These are phyloP conservation scores for Heliconius melpomene DNA, from an alignment of 1,140 invertebrate species.

Conservation along the genomic window DNA sequence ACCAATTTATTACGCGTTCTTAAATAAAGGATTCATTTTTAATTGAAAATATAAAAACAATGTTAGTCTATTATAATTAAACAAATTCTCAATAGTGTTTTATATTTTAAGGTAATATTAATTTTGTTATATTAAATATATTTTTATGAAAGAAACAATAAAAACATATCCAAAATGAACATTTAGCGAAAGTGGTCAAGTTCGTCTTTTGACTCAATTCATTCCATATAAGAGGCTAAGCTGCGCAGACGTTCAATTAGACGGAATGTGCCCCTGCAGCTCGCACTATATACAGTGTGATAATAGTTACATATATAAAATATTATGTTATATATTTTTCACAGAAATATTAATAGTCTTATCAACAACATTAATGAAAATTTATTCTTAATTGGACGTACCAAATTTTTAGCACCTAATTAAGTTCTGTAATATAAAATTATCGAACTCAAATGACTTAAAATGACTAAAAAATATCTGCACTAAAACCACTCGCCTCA, in stretches of 20 bases:
- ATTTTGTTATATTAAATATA: not conserved
- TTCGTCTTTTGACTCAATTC: slow-evolving; percentile 46
- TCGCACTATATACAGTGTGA: slow-evolving; percentile 55
- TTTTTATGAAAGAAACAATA: not conserved
- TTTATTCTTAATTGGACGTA: too few relatives aligned
- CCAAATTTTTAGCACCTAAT: too few relatives aligned
- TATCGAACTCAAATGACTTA: too few relatives aligned
- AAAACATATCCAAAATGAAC: slow-evolving; percentile 18
- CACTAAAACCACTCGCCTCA: not conserved
- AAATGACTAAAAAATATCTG: not conserved
- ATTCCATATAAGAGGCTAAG: slow-evolving; percentile 56
- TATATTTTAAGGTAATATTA: not conserved
- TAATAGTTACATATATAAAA: not conserved
- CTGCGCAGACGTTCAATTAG: slow-evolving; percentile 72
- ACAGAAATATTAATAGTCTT: too few relatives aligned
- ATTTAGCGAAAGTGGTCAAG: slow-evolving; percentile 63
- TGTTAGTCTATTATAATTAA: too few relatives aligned
- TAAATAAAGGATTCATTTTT: too few relatives aligned
- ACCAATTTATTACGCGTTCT: too few relatives aligned
- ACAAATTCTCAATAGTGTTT: too few relatives aligned
- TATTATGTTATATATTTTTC: not conserved
- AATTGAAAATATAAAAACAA: too few relatives aligned
- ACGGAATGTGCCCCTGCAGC: slow-evolving; percentile 65
- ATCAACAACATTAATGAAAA: too few relatives aligned
- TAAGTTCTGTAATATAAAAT: too few relatives aligned